Evolutionary conservation across 2,888 invertebrate species (phyloP), one percentile per base, ranked within the genome.

Genomic region (Drosophila recens): DNA sequence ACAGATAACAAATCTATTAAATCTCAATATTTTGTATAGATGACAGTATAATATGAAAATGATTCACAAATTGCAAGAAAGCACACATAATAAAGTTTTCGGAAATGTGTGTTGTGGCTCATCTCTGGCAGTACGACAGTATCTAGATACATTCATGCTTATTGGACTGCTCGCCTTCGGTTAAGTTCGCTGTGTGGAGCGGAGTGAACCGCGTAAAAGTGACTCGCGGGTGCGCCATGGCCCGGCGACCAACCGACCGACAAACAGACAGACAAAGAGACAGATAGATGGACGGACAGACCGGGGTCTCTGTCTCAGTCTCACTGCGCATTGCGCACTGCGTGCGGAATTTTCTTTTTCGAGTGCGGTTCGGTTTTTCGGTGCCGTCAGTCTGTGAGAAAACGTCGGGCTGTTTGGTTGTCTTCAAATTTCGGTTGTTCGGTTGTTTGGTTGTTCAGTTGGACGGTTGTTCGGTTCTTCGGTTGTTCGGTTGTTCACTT

Each of bases 201-300:
- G 17, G 70, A 74, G 64, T 58, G 75, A 72, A 77, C 73, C 69
- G 82, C 82, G 77, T 75, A 72, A 81, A 90, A 89, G 90, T 85
- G 79, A 87, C 84, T 90, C 87, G 90, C 90, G 90, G 90, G 90
- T 91, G 90, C 91, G 91, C 91, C 90, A 65, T 79, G 81, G 82
- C 84, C 72, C 81, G 86, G 77, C 75, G 46, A 38, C 56, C 33
- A 20, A 33, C 23, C 36, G 2, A 57, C n/a, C 9, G 11, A 33
- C 49, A 2, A 38, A 15, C 53, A 20, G 51, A 51, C 20, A 36
- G 34, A 8, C 56, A 30, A 11, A 10, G 23, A 10, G n/a, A 40
- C 40, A 27, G 4, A 38, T n/a, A 11, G 49, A 17, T 1, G 34
- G 36, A 36, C n/a, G n/a, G n/a, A n/a, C 53, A 52, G 58, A 43